phyloP scores from a whole-genome alignment of 2,888 invertebrate genomes.

The Drosophila leonis region DNA sequence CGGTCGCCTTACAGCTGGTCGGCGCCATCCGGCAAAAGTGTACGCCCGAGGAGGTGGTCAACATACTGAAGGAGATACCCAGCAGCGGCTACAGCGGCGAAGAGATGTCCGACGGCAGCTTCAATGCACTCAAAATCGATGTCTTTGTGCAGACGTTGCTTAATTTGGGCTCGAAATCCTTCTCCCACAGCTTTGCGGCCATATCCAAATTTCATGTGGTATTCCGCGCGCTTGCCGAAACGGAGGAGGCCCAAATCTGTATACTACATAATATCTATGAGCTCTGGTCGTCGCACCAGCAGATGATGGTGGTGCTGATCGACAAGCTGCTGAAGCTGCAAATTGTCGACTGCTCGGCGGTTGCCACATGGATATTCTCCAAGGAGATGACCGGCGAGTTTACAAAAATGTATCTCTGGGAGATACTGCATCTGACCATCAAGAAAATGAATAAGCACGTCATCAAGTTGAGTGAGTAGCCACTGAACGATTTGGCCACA shows the following conservation, averaged over 20 bases:
- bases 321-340: slow-evolving; percentile 99
- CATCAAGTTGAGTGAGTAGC: slow-evolving; percentile 89
- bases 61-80: slow-evolving; percentile 94
- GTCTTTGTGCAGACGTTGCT: slow-evolving; percentile 98
- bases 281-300: slow-evolving; percentile 97
- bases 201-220: slow-evolving; percentile 98
- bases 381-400: slow-evolving; percentile 96
- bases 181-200: slow-evolving; percentile 99
- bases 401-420: slow-evolving; percentile 98
- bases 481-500: not conserved
- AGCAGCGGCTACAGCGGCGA: slow-evolving; percentile 89
- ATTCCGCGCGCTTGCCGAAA: slow-evolving; percentile 95
- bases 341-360: slow-evolving; percentile 98
- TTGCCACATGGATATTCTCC: slow-evolving; percentile 99
- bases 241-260: slow-evolving; percentile 98
- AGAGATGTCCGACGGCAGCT: slow-evolving; percentile 89
- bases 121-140: slow-evolving; percentile 97
- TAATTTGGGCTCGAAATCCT: slow-evolving; percentile 97
- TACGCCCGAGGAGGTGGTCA: slow-evolving; percentile 94
- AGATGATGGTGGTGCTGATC: slow-evolving; percentile 98
- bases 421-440: slow-evolving; percentile 97
- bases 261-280: slow-evolving; percentile 96
- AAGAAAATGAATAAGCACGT: slow-evolving; percentile 99
- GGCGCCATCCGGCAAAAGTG: slow-evolving; percentile 95
- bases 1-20: slow-evolving; percentile 94